A percentile compares a stretch with the other conserved stretches of the same genome.
Evolutionary conservation across 1,140 invertebrate species (phyloP).

Genomic region (Metaphire vulgaris): DNA sequence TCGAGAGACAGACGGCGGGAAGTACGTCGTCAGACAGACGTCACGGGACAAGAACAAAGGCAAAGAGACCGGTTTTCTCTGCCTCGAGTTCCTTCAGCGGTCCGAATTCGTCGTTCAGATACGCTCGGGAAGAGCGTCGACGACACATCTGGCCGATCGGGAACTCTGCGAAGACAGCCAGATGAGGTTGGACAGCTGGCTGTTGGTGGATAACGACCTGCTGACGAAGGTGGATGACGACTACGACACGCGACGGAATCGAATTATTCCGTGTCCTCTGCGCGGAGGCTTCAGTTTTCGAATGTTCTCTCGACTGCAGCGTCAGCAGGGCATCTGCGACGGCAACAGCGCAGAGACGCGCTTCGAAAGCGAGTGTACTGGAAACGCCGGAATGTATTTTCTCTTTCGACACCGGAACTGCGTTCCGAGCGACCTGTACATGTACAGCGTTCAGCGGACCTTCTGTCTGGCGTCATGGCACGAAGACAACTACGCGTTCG

Average conservation of each 20-base stretch:
- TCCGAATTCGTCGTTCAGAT: no score
- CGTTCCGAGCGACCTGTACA: constrained; percentile 16
- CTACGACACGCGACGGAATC: no score
- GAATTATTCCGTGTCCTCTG: constrained; percentile 5
- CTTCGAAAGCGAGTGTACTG: constrained; percentile 25
- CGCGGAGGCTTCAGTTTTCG: constrained; percentile 19
- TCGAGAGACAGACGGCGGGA: no score
- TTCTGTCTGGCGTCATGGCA: constrained; percentile 20
- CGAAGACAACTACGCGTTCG: constrained; percentile 17
- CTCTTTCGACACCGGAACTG: constrained; percentile 24
- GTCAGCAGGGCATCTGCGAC: constrained; percentile 18
- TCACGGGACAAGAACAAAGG: no score
- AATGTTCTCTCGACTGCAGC: constrained; percentile 9
- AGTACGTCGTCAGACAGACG: no score
- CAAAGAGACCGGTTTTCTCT: no score
- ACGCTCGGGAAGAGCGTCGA: no score
- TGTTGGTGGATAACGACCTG: constrained; percentile 20
- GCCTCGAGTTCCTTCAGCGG: no score
- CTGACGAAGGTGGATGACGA: constrained; percentile 11
- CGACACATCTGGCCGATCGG: no score
- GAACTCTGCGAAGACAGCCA: constrained; percentile 13
- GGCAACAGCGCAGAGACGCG: constrained; percentile 20
- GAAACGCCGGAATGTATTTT: constrained; percentile 15
- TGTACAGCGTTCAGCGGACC: constrained; percentile 15
- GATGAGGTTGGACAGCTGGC: no score